Conservation (phyloP, 37 sponge, comb jelly and placozoan genomes). For the Eunapius fragilis region DNA sequence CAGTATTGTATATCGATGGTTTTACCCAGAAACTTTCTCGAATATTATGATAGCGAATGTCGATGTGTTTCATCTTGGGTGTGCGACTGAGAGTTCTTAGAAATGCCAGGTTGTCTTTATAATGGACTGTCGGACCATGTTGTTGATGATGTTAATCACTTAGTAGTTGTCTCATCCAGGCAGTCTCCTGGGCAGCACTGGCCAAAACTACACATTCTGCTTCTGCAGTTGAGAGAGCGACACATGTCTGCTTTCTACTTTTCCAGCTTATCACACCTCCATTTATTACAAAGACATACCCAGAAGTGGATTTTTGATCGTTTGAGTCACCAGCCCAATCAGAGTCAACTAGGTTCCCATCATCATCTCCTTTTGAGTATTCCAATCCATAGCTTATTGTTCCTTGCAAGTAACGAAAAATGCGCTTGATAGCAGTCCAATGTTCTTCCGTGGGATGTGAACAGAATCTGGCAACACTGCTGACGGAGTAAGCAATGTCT, state of each 20-base stretch:
- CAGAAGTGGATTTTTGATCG: constrained; percentile 33
- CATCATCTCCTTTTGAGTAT: constrained; percentile 11
- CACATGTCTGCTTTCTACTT: too few relatives aligned
- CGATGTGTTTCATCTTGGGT: constrained; percentile 35
- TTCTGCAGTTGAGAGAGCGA: too few relatives aligned
- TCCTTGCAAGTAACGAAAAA: constrained; percentile 47
- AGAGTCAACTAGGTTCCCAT: constrained; percentile 1
- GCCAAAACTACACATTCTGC: too few relatives aligned
- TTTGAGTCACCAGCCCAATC: constrained; percentile 25
- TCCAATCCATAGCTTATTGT: constrained; percentile 21
- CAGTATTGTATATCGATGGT: constrained; percentile 43
- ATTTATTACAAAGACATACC: constrained; percentile 35
- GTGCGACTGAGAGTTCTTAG: constrained; percentile 53
- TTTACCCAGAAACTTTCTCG: constrained; percentile 22
- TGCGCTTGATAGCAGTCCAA: constrained; percentile 51
- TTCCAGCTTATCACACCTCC: too few relatives aligned
- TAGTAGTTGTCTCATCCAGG: too few relatives aligned
- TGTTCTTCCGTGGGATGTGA: constrained; percentile 44
- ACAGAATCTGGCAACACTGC: too few relatives aligned
- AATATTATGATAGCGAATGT: constrained; percentile 45
- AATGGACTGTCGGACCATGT: constrained; percentile 20
- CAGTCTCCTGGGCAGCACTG: too few relatives aligned
- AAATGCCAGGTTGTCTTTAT: constrained; percentile 21
- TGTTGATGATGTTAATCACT: constrained; percentile 49
- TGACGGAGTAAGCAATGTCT: constrained; percentile 49